phyloP scores from a whole-genome alignment of 2,888 invertebrate genomes.

The Nomada fucata region DNA sequence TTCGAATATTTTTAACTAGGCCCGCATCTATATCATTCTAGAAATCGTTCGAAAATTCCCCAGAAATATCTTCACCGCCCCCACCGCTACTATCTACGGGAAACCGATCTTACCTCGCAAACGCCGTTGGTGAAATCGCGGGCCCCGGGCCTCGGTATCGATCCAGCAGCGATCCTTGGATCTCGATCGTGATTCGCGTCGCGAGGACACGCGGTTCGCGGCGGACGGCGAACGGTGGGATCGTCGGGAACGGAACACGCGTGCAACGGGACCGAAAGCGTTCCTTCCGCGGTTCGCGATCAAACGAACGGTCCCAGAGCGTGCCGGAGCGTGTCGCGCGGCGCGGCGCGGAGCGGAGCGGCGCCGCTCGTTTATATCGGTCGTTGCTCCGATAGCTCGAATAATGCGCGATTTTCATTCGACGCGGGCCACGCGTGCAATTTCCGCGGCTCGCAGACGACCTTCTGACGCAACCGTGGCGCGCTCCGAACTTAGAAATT shows the following conservation, averaged over 20 bases:
- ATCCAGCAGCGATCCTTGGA: background rate
- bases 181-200: constrained; percentile 4
- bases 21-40: no score
- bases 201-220: background rate
- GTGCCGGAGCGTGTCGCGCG: constrained; percentile 6
- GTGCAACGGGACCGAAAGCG: background rate
- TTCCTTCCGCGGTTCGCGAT: constrained; percentile 12
- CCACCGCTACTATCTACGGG: no score
- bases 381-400: constrained; percentile 33
- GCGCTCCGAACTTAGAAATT: constrained; percentile 18
- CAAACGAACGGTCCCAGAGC: constrained; percentile 1
- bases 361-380: constrained; percentile 8
- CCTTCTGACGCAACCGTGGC: constrained; percentile 25
- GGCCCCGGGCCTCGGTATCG: background rate
- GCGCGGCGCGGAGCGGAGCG: background rate
- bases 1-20: no score
- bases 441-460: constrained; percentile 4
- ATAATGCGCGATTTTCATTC: constrained; percentile 33
- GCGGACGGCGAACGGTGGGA: constrained; percentile 6
- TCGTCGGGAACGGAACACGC: background rate
- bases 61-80: no score
- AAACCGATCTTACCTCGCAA: background rate
- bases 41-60: no score
- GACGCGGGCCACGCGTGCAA: constrained; percentile 3
- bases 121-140: background rate